Evolutionary conservation across 2,113 vertebrate genomes (phyloP), one percentile per base, ranked within the genome.

Genomic region (Enhydra lutris): DNA sequence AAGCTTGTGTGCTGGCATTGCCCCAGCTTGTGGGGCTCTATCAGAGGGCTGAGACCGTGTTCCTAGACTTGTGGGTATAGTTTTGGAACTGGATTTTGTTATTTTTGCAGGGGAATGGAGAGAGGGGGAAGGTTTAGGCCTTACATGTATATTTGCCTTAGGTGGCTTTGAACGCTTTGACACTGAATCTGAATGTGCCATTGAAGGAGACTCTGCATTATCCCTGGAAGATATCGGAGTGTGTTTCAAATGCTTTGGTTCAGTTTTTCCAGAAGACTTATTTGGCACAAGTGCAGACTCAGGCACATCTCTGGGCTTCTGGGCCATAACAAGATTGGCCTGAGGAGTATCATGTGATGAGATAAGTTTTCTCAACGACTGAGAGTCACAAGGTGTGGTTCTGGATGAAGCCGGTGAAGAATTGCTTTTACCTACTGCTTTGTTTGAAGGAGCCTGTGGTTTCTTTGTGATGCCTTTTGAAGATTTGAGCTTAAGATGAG

Each of bases 301-400:
- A 1, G 79, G 69, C 2, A 1, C 42, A 29, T 79, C 57, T 78
- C 81, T 81, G 1, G 96, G 31, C 11, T 92, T 91, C 61, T 39
- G 96, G 83, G 96, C 36, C 7, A 74, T 74, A 29, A 80, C 3
- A 89, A 83, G 45, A 91, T 98, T 98, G 93, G 94, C 57, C 95
- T 97, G 98, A 36, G 97, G 69, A 88, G 80, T 94, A 85, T 92
- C 98, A 0, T 99, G 98, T 24, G 99, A 98, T n/a, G 99, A 97
- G 93, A 98, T 98, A 67, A 96, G 98, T 98, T 99, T 99, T 95
- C 98, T 98, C 81, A 98, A 79, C 0, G 98, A 98, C 97, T 99
- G 99, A 0, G 99, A 98, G n/a, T 98, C 98, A 89, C 99, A 97
- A 0, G 98, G 47, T 29, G 80, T 98, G 52, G 92, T 98, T 94